Conservation (phyloP, 2,113 vertebrate genomes). For the Onychorhynchus coronatus region DNA sequence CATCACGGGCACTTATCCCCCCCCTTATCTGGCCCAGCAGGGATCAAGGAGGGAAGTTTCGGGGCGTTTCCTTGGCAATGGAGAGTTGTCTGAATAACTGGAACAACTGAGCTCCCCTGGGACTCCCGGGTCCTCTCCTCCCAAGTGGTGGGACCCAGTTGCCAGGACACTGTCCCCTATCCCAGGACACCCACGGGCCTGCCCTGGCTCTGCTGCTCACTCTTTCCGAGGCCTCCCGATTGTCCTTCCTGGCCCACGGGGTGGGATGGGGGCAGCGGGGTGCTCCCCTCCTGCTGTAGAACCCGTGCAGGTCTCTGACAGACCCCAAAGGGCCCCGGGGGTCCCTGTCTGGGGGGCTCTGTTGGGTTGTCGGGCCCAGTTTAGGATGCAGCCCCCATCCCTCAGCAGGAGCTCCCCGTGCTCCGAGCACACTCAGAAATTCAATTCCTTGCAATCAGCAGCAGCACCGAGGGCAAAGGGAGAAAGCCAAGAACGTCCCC, state of each 20-base stretch:
- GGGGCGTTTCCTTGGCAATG: neutral
- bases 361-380: neutral
- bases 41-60: neutral
- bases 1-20: neutral
- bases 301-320: neutral
- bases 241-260: neutral
- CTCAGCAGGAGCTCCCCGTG: neutral
- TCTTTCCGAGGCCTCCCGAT: neutral
- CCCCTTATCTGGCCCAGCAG: no score
- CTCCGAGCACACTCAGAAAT: neutral
- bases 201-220: neutral
- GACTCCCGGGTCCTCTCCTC: neutral
- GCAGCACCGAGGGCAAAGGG: neutral
- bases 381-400: neutral
- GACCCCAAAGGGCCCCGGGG: neutral
- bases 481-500: conserved; percentile 21
- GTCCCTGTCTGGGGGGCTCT: neutral
- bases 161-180: neutral
- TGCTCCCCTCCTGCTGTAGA: neutral
- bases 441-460: neutral
- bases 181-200: neutral
- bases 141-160: neutral
- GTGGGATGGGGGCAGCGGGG: fast-evolving
- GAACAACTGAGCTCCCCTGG: neutral
- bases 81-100: neutral